Percentiles rank a stretch among this genome's conserved stretches.
Conservation (phyloP, 2,797 vertebrate genomes). For the Coregonus sp. region DNA sequence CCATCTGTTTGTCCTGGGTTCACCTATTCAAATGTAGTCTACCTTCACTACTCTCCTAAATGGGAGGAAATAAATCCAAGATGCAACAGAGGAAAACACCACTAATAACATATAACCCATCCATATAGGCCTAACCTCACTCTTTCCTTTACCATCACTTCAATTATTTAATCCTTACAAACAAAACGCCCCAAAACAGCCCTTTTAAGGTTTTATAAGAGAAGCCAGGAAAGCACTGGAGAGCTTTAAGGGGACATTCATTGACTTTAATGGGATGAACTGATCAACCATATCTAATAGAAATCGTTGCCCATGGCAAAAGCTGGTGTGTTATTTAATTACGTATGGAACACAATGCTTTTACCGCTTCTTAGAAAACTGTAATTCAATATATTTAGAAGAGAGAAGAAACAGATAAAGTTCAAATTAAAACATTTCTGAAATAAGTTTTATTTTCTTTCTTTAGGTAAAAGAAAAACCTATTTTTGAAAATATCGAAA, state of each 20-base stretch:
- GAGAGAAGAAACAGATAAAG: slow-evolving; percentile 79
- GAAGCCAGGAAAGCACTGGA: slow-evolving; percentile 67
- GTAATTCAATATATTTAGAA: slow-evolving; percentile 80
- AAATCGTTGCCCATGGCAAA: slow-evolving; percentile 82
- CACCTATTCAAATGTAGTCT: background rate
- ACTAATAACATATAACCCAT: slow-evolving; percentile 62
- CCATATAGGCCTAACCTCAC: slow-evolving; percentile 61
- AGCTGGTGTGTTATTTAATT: slow-evolving; percentile 79
- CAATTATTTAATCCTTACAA: slow-evolving; percentile 77
- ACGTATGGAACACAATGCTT: slow-evolving; percentile 83
- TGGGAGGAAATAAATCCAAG: slow-evolving; percentile 7
- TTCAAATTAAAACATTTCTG: slow-evolving; percentile 67
- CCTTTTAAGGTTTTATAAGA: slow-evolving; percentile 81
- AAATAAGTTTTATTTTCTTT: slow-evolving; percentile 47
- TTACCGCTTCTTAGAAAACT: slow-evolving; percentile 85
- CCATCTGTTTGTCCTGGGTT: background rate
- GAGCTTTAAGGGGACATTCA: slow-evolving; percentile 82
- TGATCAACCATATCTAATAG: slow-evolving; percentile 86
- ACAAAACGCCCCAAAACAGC: slow-evolving; percentile 76
- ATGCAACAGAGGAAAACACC: slow-evolving; percentile 39
- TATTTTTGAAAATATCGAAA: background rate
- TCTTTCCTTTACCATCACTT: slow-evolving; percentile 63
- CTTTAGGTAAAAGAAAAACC: background rate
- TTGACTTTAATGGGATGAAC: slow-evolving; percentile 86
- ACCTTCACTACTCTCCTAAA: slow-evolving; percentile 16